Percentiles rank a stretch among this genome's conserved stretches.
Evolutionary conservation across 2,888 invertebrate species (phyloP).

Genomic region (Theretra japonica): DNA sequence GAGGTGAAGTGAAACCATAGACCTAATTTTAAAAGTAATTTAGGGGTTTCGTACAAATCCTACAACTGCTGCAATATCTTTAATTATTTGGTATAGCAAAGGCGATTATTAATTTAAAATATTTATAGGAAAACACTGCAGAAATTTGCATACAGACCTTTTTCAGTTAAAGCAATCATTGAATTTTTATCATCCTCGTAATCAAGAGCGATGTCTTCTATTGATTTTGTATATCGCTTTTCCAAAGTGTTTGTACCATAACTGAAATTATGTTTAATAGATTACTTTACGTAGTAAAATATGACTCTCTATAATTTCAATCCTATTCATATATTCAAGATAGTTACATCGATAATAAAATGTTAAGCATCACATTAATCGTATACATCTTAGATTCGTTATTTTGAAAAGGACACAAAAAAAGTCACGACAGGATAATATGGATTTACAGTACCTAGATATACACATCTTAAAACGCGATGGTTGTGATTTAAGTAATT

Average conservation of each 20-base stretch:
- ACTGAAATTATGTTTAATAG: slow-evolving; percentile 33
- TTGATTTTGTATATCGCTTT: slow-evolving; percentile 52
- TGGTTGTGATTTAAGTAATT: neutral
- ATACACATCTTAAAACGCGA: neutral
- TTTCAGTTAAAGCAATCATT: slow-evolving; percentile 65
- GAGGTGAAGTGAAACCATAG: too few relatives aligned
- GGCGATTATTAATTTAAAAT: too few relatives aligned
- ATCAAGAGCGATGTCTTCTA: slow-evolving; percentile 63
- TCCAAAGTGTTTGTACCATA: slow-evolving; percentile 17
- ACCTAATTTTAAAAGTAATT: too few relatives aligned
- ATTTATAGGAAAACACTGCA: neutral
- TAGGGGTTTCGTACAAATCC: too few relatives aligned
- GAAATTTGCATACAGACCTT: slow-evolving; percentile 48
- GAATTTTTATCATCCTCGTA: slow-evolving; percentile 78
- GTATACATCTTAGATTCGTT: neutral
- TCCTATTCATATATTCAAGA: neutral
- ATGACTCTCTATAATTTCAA: too few relatives aligned
- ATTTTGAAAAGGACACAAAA: neutral
- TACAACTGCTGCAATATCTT: too few relatives aligned
- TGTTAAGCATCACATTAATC: neutral
- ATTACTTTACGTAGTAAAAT: neutral
- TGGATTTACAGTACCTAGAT: too few relatives aligned
- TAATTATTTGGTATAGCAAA: too few relatives aligned
- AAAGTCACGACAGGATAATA: too few relatives aligned
- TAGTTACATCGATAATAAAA: neutral